Evolutionary conservation across 2,797 vertebrate species (phyloP).

Genomic region (Enteromius thamalakanensis): DNA sequence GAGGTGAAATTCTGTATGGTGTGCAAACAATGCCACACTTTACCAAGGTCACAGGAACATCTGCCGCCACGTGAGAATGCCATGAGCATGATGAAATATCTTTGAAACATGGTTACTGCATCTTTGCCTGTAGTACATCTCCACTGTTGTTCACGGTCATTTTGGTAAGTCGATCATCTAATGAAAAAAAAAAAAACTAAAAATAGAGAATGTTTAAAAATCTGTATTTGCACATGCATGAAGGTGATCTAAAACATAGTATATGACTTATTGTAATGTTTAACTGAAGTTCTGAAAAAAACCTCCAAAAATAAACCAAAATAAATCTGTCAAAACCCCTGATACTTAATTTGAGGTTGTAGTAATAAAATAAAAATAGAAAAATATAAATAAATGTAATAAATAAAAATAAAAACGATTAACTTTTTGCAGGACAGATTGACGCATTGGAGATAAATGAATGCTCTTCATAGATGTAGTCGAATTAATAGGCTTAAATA

Average conservation of each 20-base stretch:
- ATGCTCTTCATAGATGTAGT: conserved; percentile 20
- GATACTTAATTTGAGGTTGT: no score
- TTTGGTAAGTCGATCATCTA: neutral
- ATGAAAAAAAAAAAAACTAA: neutral
- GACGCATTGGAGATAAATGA: neutral
- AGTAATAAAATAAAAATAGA: no score
- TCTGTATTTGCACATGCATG: neutral
- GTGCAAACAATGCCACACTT: conserved; percentile 38
- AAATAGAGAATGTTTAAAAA: neutral
- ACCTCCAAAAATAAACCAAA: no score
- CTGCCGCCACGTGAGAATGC: conserved; percentile 32
- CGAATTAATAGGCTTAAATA: conserved; percentile 10
- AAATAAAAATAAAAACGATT: neutral
- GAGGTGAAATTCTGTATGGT: conserved; percentile 29
- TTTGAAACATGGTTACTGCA: conserved; percentile 23
- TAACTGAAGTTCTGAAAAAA: no score
- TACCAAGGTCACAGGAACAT: conserved; percentile 47
- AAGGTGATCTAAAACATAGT: neutral
- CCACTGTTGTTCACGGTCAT: neutral
- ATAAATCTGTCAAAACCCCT: no score
- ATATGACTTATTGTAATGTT: no score
- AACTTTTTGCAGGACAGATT: neutral
- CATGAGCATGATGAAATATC: conserved; percentile 45
- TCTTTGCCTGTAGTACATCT: neutral
- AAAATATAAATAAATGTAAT: no score